These are phyloP conservation scores for Peromyscus nudipes DNA, from an alignment of 2,797 vertebrate genomes.

Conservation along the genomic window DNA sequence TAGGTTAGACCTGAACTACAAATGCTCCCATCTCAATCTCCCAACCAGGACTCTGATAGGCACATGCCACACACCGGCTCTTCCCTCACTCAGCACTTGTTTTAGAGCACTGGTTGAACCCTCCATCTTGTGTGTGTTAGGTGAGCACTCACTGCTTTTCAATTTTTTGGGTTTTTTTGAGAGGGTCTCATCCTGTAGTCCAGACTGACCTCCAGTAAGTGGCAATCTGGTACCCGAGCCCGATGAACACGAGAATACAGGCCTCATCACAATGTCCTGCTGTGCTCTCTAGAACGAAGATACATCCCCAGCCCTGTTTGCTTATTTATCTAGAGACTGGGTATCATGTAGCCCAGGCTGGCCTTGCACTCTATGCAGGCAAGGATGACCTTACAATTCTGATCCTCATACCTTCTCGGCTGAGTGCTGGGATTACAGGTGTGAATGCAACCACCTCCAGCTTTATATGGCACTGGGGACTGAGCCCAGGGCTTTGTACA, in stretches of 20 bases:
- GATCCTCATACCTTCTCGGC: background rate
- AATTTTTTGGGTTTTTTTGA: background rate
- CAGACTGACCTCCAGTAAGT: background rate
- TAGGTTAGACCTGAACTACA: no score
- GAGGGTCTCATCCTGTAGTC: background rate
- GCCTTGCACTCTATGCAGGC: background rate
- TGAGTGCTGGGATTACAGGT: background rate
- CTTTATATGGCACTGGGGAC: background rate
- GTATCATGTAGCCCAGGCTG: background rate
- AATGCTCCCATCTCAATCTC: background rate
- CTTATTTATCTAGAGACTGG: background rate
- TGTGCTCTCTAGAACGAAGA: background rate
- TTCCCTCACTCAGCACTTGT: background rate
- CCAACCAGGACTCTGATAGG: background rate
- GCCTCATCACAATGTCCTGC: background rate
- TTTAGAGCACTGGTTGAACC: background rate
- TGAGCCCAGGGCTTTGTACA: no score
- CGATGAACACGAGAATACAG: background rate
- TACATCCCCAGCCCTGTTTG: background rate
- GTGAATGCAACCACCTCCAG: background rate
- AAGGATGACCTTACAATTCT: background rate
- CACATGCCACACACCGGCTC: fast-evolving
- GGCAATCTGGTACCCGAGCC: background rate
- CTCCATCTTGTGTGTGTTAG: background rate
- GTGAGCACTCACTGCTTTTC: background rate